Evolutionary conservation across 2,888 invertebrate genomes (phyloP).

Genomic region (Mythimna albipuncta): DNA sequence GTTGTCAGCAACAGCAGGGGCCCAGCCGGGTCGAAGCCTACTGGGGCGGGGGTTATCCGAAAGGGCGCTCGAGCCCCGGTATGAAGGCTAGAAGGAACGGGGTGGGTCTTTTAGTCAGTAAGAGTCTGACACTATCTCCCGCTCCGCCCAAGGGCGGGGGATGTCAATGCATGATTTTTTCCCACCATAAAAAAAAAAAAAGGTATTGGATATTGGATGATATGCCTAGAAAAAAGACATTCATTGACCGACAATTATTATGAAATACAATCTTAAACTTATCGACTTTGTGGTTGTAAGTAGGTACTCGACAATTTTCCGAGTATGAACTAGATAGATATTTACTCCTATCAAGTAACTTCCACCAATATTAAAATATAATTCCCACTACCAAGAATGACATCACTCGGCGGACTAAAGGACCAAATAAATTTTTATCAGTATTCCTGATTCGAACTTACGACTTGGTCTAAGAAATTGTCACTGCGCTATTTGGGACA

Average conservation of each 20-base stretch:
- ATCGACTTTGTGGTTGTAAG: conserved; percentile 1
- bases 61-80: no score
- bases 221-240: no score
- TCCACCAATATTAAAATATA: conserved; percentile 12
- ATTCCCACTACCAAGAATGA: conserved; percentile 16
- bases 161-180: no score
- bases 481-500: conserved; percentile 42
- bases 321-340: conserved; percentile 13
- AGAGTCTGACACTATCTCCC: no score
- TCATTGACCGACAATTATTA: not conserved
- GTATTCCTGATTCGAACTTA: conserved; percentile 43
- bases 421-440: conserved; percentile 18
- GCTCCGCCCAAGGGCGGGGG: no score
- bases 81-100: no score
- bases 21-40: no score
- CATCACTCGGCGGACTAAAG: conserved; percentile 7
- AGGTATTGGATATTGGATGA: no score
- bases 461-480: conserved; percentile 23
- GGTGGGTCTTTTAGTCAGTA: no score
- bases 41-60: no score
- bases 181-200: no score
- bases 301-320: conserved; percentile 8
- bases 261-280: not conserved
- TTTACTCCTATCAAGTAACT: conserved; percentile 6
- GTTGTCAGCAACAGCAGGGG: no score